Conservation (phyloP, 1,140 invertebrate genomes). For the Lethrus apterus region DNA sequence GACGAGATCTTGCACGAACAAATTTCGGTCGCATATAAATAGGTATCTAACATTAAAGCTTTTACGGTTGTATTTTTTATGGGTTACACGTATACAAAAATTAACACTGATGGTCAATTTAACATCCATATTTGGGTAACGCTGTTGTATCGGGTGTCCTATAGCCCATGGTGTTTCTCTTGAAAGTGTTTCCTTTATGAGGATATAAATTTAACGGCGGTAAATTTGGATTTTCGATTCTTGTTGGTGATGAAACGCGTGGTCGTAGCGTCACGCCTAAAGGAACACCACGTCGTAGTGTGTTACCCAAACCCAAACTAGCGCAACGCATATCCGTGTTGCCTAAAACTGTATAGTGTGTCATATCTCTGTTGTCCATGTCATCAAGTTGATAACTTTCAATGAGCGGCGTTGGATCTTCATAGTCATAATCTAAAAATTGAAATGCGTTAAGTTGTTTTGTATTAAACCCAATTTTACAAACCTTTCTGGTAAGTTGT, state of each 20-base stretch:
- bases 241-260: conserved; percentile 66
- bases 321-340: conserved; percentile 39
- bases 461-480: conserved; percentile 29
- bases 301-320: conserved; percentile 21
- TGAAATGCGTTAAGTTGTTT: too few species aligned
- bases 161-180: conserved; percentile 30
- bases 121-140: conserved; percentile 31
- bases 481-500: conserved; percentile 32
- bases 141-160: conserved; percentile 32
- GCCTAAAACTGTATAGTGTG: conserved; percentile 18
- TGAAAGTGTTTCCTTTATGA: conserved; percentile 34
- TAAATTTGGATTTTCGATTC: conserved; percentile 72
- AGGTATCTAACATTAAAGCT: too few species aligned
- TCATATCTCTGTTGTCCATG: conserved; percentile 23
- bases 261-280: conserved; percentile 34
- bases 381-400: conserved; percentile 63
- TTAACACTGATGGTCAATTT: too few species aligned
- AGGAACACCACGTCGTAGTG: conserved; percentile 35
- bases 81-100: too few species aligned
- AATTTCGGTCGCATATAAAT: too few species aligned
- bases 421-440: conserved; percentile 68
- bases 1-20: too few species aligned
- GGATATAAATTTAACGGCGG: conserved; percentile 67
- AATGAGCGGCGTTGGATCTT: conserved; percentile 61
- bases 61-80: too few species aligned